Evolutionary conservation across 2,888 invertebrate species (phyloP).

Genomic region (Sesia apiformis): DNA sequence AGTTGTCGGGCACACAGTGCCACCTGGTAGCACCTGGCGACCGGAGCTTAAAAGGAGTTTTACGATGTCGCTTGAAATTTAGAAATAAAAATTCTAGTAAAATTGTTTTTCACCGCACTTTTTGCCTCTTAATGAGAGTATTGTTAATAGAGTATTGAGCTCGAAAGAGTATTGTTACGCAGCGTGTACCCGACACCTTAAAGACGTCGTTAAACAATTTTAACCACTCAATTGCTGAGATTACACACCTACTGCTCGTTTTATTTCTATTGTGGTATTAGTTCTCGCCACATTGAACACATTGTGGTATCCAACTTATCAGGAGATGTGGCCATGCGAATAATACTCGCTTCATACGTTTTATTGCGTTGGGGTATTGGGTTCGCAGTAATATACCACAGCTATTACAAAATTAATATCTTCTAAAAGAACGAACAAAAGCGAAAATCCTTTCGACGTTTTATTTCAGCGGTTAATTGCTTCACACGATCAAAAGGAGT

Average conservation of each 20-base stretch:
- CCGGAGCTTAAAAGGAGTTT: background rate
- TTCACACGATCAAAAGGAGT: background rate
- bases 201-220: background rate
- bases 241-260: background rate
- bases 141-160: background rate
- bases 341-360: constrained; percentile 67
- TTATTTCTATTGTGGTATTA: constrained; percentile 38
- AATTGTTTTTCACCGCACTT: background rate
- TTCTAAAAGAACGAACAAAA: constrained; percentile 11
- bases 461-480: background rate
- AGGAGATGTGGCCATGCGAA: constrained; percentile 70
- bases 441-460: background rate
- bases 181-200: no score
- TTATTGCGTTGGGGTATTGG: constrained; percentile 47
- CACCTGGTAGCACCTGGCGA: no score
- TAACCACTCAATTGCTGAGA: background rate
- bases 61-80: background rate
- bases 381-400: constrained; percentile 43
- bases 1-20: no score
- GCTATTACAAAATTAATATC: constrained; percentile 34
- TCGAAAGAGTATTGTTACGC: no score
- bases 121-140: background rate
- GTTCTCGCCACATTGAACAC: constrained; percentile 63
- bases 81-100: background rate
- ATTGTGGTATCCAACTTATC: constrained; percentile 70